A percentile compares a stretch with the other conserved stretches of the same genome.
phyloP scores from a whole-genome alignment of 1,140 invertebrate species.

The Uloborus diversus region DNA sequence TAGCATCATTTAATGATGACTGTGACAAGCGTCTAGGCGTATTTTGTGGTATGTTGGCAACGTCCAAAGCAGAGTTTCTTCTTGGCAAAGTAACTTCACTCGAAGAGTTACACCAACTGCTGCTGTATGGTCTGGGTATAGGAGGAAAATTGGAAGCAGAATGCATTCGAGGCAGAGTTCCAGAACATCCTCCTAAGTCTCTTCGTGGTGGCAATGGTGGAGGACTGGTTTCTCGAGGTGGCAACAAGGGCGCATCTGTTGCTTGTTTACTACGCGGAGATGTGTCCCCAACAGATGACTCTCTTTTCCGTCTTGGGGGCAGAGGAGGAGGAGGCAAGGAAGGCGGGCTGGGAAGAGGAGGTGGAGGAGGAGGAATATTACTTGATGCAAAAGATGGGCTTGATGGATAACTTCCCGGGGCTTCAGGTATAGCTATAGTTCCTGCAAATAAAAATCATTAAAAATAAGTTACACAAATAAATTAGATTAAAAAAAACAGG shows the following conservation, averaged over 20 bases:
- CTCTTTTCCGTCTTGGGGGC: conserved; percentile 70
- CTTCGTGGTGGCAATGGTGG: conserved; percentile 71
- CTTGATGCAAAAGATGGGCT: conserved; percentile 7
- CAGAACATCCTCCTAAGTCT: conserved; percentile 61
- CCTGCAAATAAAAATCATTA: conserved; percentile 28
- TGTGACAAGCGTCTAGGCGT: conserved; percentile 53
- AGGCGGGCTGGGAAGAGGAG: conserved; percentile 65
- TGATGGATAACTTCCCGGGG: background rate
- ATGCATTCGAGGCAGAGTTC: conserved; percentile 67
- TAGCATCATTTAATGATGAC: conserved; percentile 22
- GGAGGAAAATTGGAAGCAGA: conserved; percentile 62
- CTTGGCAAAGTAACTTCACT: conserved; percentile 61
- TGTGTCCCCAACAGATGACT: conserved; percentile 71
- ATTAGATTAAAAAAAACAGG: too few relatives aligned
- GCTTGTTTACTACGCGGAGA: conserved; percentile 70
- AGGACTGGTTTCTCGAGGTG: conserved; percentile 72
- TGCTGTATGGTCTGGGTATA: conserved; percentile 14
- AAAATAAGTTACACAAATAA: too few relatives aligned
- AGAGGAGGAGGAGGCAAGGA: conserved; percentile 71
- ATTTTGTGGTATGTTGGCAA: conserved; percentile 44
- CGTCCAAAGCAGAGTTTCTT: conserved; percentile 66
- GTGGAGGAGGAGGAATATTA: conserved; percentile 56
- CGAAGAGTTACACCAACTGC: background rate
- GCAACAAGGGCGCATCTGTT: conserved; percentile 71
- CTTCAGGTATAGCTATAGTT: conserved; percentile 36